These are phyloP conservation scores for Trichoplusia ni DNA, from an alignment of 1,140 invertebrate species.

Conservation along the genomic window DNA sequence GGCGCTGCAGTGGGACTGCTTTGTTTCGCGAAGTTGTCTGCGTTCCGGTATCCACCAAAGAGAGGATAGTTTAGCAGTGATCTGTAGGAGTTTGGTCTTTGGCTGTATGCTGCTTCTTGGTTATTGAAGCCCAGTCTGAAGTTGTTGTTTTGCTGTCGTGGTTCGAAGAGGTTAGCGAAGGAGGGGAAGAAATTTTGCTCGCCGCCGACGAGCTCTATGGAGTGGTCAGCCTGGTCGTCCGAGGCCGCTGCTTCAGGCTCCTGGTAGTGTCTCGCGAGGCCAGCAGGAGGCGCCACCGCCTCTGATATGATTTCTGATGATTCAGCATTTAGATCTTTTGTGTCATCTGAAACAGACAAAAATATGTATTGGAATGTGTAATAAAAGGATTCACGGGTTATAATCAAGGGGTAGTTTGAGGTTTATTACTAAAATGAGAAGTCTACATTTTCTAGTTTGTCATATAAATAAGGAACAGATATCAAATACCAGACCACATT, in stretches of 20 bases:
- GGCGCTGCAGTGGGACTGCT: slow-evolving; percentile 64
- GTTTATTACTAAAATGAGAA: not conserved
- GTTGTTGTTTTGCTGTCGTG: slow-evolving; percentile 69
- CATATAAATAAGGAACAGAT: not conserved
- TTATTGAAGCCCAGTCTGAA: slow-evolving; percentile 67
- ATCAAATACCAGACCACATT: not conserved
- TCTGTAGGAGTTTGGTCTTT: slow-evolving; percentile 76
- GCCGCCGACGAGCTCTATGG: slow-evolving; percentile 72
- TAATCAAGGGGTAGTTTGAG: too few species aligned
- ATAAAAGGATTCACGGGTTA: not conserved
- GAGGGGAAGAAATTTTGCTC: slow-evolving; percentile 78
- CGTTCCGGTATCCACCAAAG: slow-evolving; percentile 69
- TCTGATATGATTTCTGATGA: slow-evolving; percentile 76
- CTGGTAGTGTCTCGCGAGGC: slow-evolving; percentile 35
- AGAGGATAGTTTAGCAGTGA: slow-evolving; percentile 77
- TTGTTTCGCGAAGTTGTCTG: slow-evolving; percentile 68
- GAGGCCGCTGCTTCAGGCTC: slow-evolving; percentile 47
- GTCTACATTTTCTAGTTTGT: not conserved
- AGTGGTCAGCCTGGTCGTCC: slow-evolving; percentile 65
- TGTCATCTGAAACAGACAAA: slow-evolving; percentile 66
- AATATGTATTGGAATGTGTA: not conserved
- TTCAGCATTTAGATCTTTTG: slow-evolving; percentile 66
- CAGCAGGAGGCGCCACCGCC: slow-evolving; percentile 60
- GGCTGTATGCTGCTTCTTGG: slow-evolving; percentile 79
- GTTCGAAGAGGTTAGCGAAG: slow-evolving; percentile 78